phyloP scores from a whole-genome alignment of 2,113 vertebrate genomes.

The Pedionomus torquatus region DNA sequence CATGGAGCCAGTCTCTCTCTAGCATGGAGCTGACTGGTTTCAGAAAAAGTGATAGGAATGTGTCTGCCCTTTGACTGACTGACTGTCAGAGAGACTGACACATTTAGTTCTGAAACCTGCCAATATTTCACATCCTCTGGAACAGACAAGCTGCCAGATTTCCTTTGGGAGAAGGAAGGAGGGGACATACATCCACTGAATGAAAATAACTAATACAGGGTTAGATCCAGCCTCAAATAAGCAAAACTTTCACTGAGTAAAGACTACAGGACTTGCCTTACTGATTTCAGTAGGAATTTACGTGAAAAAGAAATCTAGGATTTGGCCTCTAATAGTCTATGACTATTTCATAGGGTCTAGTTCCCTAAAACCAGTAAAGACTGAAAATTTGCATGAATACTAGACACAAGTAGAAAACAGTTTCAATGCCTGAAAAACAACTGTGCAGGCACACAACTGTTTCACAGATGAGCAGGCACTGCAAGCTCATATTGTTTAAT shows the following conservation, averaged over 20 bases:
- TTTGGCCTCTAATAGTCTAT: neutral
- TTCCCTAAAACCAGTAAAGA: neutral
- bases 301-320: neutral
- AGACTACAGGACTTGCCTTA: neutral
- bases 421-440: neutral
- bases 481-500: neutral
- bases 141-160: slow-evolving; percentile 26
- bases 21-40: neutral
- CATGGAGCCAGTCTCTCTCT: neutral
- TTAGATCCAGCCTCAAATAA: neutral
- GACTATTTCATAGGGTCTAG: neutral
- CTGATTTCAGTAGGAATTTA: neutral
- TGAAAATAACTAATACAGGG: neutral
- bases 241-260: neutral
- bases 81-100: neutral
- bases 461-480: neutral
- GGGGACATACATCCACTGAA: neutral
- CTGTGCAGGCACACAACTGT: neutral
- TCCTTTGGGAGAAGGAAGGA: neutral
- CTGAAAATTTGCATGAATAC: neutral
- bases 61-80: neutral
- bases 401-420: neutral
- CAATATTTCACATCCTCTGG: slow-evolving; percentile 18
- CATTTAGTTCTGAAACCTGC: slow-evolving; percentile 28
- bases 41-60: neutral